Percentiles rank a stretch among this genome's conserved stretches.
These are phyloP conservation scores for Argynnis bischoffii DNA, from an alignment of 2,888 invertebrate genomes.

Conservation along the genomic window DNA sequence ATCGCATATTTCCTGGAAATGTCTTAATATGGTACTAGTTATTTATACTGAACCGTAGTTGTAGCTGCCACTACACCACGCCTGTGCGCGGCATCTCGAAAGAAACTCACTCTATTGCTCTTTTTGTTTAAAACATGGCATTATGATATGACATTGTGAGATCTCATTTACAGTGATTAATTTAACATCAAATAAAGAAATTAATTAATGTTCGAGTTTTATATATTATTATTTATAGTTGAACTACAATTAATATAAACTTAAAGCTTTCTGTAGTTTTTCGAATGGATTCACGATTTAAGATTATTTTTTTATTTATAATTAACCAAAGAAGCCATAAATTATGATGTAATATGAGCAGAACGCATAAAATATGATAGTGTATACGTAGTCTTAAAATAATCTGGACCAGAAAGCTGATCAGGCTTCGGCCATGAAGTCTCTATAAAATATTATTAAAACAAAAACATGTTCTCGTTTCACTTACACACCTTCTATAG, in stretches of 20 bases:
- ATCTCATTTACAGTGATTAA: no score
- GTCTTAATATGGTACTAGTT: background rate
- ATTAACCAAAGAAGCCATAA: constrained; percentile 14
- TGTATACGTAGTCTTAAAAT: constrained; percentile 34
- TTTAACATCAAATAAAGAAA: no score
- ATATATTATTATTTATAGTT: no score
- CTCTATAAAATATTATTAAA: constrained; percentile 71
- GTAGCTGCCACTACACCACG: constrained; percentile 7
- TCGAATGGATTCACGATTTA: no score
- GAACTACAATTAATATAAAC: no score
- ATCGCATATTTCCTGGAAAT: constrained; percentile 9
- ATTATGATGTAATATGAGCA: constrained; percentile 2
- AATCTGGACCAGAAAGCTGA: constrained; percentile 60
- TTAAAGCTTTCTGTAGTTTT: no score
- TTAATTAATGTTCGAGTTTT: no score
- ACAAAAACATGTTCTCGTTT: constrained; percentile 70
- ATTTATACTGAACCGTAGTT: no score
- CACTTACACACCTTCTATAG: constrained; percentile 69
- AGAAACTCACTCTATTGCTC: constrained; percentile 2
- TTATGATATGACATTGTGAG: no score
- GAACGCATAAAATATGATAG: constrained; percentile 17
- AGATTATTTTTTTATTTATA: no score
- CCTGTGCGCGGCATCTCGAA: background rate
- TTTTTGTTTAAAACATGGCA: background rate
- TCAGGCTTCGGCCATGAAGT: constrained; percentile 59